These are phyloP conservation scores for Falco concolor DNA, from an alignment of 2,797 vertebrate species.

Conservation along the genomic window DNA sequence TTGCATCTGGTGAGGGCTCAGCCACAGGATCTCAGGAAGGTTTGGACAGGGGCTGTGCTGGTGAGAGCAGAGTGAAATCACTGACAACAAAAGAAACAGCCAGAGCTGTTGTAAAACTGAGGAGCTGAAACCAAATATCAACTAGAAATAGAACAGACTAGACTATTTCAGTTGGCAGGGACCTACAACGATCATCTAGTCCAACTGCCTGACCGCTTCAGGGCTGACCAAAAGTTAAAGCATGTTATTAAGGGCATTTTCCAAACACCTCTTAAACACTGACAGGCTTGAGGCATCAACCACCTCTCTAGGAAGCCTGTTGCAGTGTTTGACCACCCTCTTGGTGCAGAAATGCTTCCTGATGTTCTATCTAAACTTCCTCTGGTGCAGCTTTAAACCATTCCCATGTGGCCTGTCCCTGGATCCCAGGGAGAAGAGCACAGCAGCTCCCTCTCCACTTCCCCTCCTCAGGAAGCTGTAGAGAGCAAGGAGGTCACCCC, in stretches of 20 bases:
- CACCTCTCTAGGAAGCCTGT: not conserved
- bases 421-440: not conserved
- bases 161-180: not conserved
- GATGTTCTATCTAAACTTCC: not conserved
- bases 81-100: not conserved
- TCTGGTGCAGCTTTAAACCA: not conserved
- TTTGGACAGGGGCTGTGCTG: not conserved
- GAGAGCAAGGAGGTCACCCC: too few relatives aligned
- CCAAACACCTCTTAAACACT: not conserved
- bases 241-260: not conserved
- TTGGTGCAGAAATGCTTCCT: not conserved
- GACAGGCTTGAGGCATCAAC: not conserved
- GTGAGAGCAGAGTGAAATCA: not conserved
- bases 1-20: not conserved
- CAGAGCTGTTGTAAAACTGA: not conserved
- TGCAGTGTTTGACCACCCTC: not conserved
- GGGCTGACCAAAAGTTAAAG: too few relatives aligned
- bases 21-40: not conserved
- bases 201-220: too few relatives aligned
- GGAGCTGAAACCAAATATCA: not conserved
- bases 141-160: not conserved
- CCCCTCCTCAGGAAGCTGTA: too few relatives aligned
- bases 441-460: not conserved
- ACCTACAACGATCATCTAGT: too few relatives aligned
- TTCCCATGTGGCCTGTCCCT: not conserved